These are phyloP conservation scores for Drosophila simulans DNA, from an alignment of 1,140 invertebrate genomes.

Conservation along the genomic window DNA sequence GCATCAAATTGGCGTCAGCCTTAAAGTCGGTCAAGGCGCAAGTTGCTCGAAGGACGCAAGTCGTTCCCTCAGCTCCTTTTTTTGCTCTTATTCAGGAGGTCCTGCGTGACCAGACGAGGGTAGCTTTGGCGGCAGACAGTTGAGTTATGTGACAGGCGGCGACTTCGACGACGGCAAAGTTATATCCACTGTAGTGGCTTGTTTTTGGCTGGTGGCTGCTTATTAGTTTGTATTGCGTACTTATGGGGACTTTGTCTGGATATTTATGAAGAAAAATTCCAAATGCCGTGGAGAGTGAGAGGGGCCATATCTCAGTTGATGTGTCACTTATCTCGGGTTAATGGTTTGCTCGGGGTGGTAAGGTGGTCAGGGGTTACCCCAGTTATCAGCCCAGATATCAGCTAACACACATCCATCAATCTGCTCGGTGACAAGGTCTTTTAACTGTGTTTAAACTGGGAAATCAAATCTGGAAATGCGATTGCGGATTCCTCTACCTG, in stretches of 20 bases:
- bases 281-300: background rate
- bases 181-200: constrained; percentile 60
- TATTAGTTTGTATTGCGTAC: constrained; percentile 75
- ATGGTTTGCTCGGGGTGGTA: constrained; percentile 27
- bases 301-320: constrained; percentile 56
- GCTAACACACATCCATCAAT: constrained; percentile 63
- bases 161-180: constrained; percentile 21
- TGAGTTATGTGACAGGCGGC: constrained; percentile 79
- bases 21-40: constrained; percentile 78
- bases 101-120: constrained; percentile 80
- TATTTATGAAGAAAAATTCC: constrained; percentile 75
- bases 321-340: constrained; percentile 69
- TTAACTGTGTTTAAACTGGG: constrained; percentile 53
- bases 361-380: constrained; percentile 8
- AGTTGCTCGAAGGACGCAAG: constrained; percentile 31
- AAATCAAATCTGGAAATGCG: constrained; percentile 58
- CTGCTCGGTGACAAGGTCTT: constrained; percentile 61
- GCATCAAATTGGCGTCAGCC: constrained; percentile 81
- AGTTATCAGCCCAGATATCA: constrained; percentile 8
- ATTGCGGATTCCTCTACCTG: constrained; percentile 46
- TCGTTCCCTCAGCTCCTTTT: constrained; percentile 12
- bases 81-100: constrained; percentile 17
- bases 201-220: constrained; percentile 64
- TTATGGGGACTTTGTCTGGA: constrained; percentile 63
- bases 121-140: constrained; percentile 77